Evolutionary conservation across 2,888 invertebrate genomes (phyloP), one percentile per base, ranked within the genome.

Genomic region (Latrodectus hesperus): DNA sequence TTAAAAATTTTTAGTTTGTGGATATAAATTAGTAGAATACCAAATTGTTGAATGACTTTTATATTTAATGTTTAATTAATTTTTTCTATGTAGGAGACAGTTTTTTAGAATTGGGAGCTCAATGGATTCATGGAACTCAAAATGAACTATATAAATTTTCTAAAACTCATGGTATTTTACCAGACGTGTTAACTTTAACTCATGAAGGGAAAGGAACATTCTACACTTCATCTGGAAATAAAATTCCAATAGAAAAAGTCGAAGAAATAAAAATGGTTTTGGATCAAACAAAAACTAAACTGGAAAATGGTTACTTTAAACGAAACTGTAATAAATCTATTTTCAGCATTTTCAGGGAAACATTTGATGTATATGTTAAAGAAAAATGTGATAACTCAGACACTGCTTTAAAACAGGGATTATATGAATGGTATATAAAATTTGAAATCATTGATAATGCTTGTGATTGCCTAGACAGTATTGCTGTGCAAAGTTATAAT

Each of bases 71-170:
- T 75, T 65, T 53, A 52, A 26, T 55, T 77, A 53, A 53, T 71
- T 49, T 82, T 79, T 74, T 80, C 81, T 60, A 52, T 67, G 71
- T 76, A 89, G 90, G 78, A 17, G 77, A 84, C 17, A 83, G 93
- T 89, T 92, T 94, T 9, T 92, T 96, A 9, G 96, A 96, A 91
- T 91, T 96, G 76, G 96, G 96, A 0, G 96, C 95, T 72, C 97
- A 97, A 92, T 97, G 97, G 96, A 96, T 98, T 90, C 97, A 98
- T 91, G 98, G 98, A 65, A 96, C 97, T 75, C 93, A 96, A 68
- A 98, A 98, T 93, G 96, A 96, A 0, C 96, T 97, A 91, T 97
- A 96, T 91, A 96, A 96, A 93, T 93, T 97, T 89, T 97, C 97
- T 0, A 95, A 96, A 93, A 95, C 93, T 74, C 91, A 93, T 84